Base-by-base conservation (phyloP, 2,113 vertebrate species). In the Amphiprion percula region DNA sequence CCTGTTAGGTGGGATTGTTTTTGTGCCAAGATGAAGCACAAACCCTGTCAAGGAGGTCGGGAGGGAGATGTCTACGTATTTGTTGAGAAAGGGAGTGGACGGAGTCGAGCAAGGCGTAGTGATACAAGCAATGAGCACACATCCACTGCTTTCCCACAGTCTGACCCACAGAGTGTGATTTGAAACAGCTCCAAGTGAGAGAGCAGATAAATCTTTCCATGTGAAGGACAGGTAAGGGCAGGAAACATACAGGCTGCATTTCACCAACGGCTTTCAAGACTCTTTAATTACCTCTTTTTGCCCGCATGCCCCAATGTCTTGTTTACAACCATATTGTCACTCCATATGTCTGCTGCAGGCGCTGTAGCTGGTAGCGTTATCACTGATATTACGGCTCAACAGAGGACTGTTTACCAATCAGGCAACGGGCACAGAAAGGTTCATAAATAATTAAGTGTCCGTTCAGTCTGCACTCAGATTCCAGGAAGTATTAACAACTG, bases 401-500 rank as follows among this genome's bases (percentile, higher is more conserved):
- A 64, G 71, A 87, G 62, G 82, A 79, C 74, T 80, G 71, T 83
- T 84, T 78, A 90, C 83, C 84, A 85, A 72, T 86, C 74, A 88
- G 79, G 59, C 85, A 76, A 77, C 4, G 21, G 68, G 56, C 76
- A 79, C 64, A 80, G 80, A 88, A 56, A 80, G 71, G 19, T 71
- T 71, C 79, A 88, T 91, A 76, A 91, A 91, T 91, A 88, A 91
- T 88, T 85, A 76, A 90, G 72, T 8, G 23, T 61, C 64, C 6
- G 24, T 79, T 80, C 76, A 49, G 73, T 79, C 52, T 54, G 79
- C 77, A 81, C 77, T 83, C 26, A 82, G 77, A 86, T 88, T 91
- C 84, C 77, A 49, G 87, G 84, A 89, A 89, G 76, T 77, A 83
- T 79, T 79, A 86, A 86, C 47, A 62, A 86, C 49, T 72, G 73